These are phyloP conservation scores for Ceuthmochares aereus DNA, from an alignment of 2,113 vertebrate genomes.

Conservation along the genomic window DNA sequence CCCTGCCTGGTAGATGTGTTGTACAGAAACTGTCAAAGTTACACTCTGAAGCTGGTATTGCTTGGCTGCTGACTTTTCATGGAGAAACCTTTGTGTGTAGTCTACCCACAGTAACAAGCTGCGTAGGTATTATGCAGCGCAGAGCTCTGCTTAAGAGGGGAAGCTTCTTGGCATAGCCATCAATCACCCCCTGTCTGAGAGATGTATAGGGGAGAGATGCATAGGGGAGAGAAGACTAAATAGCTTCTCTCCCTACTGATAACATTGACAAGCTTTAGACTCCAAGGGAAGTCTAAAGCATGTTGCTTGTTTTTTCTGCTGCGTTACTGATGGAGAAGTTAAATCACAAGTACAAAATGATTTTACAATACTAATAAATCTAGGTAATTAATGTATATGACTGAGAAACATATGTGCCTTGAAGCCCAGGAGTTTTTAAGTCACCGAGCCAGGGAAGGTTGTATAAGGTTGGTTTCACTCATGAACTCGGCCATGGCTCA, in stretches of 20 bases:
- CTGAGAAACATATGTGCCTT: not conserved
- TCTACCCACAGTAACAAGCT: accelerated
- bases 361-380: not conserved
- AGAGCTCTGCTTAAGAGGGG: not conserved
- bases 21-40: not conserved
- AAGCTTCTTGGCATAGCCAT: not conserved
- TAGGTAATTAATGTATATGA: not conserved
- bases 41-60: not conserved
- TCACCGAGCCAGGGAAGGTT: not conserved
- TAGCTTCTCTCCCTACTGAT: not conserved
- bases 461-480: not conserved
- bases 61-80: not conserved
- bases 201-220: not conserved
- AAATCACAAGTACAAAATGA: not conserved
- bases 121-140: not conserved
- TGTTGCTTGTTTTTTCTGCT: not conserved
- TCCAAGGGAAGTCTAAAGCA: not conserved
- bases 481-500: not conserved
- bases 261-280: not conserved
- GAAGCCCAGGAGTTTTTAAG: not conserved
- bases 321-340: not conserved
- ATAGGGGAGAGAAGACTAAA: not conserved
- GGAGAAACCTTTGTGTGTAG: accelerated
- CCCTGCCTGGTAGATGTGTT: not conserved
- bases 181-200: not conserved